Conservation (phyloP, 2,797 vertebrate species). For the Myripristis jacobus region DNA sequence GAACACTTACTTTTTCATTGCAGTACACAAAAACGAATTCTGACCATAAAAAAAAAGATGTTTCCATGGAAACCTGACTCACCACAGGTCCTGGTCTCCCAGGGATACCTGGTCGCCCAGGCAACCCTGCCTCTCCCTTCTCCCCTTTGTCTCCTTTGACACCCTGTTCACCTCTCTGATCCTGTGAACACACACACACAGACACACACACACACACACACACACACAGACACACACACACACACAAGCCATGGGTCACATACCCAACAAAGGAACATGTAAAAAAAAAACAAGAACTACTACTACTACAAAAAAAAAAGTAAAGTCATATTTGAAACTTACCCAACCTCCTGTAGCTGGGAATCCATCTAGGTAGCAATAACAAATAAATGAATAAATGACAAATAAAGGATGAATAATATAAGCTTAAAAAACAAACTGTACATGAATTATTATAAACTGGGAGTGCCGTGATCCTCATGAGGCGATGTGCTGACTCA, state of each 20-base stretch:
- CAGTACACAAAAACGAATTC: too few species aligned
- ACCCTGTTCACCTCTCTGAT: slow-evolving; percentile 82
- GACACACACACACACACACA: slow-evolving; percentile 25
- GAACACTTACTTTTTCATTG: too few species aligned
- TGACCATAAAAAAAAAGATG: too few species aligned
- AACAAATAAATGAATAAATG: slow-evolving; percentile 13
- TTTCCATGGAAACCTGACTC: slow-evolving; percentile 65
- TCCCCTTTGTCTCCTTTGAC: slow-evolving; percentile 87
- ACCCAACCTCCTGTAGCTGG: slow-evolving; percentile 60
- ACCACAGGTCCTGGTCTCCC: slow-evolving; percentile 89
- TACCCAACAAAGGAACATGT: too few species aligned
- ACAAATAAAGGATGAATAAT: too few species aligned
- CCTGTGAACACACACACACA: slow-evolving; percentile 70
- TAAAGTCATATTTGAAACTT: slow-evolving; percentile 34
- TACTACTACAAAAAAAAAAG: background rate
- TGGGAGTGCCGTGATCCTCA: background rate
- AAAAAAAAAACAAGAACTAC: background rate
- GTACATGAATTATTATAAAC: too few species aligned
- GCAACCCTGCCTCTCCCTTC: slow-evolving; percentile 84
- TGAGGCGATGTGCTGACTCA: slow-evolving; percentile 51
- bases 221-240: background rate
- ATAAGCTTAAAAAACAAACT: too few species aligned
- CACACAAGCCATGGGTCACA: too few species aligned
- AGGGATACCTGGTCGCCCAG: slow-evolving; percentile 85
- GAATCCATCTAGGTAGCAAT: slow-evolving; percentile 47